Conservation (phyloP, 1,140 invertebrate species). For the Micrasema longulum region DNA sequence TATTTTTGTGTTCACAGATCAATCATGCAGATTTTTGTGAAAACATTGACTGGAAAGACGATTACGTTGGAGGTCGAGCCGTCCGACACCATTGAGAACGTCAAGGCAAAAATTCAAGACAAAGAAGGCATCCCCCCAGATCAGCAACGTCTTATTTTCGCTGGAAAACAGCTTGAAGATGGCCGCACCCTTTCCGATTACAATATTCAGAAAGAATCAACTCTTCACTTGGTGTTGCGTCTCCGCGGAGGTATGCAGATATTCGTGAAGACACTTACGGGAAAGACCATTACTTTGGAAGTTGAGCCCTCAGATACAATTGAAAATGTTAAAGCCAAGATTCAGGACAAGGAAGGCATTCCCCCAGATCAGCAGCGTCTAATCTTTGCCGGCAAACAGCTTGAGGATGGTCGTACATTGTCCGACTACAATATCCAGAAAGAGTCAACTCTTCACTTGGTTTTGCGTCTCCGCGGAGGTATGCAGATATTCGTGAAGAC, state of each 20-base stretch:
- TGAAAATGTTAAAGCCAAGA: slow-evolving; percentile 84
- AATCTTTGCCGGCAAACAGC: slow-evolving; percentile 79
- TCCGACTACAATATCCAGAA: slow-evolving; percentile 79
- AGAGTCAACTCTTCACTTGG: slow-evolving; percentile 79
- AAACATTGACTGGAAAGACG: slow-evolving; percentile 77
- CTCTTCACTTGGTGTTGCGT: too few species aligned
- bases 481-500: slow-evolving; percentile 78
- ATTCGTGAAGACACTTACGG: slow-evolving; percentile 81
- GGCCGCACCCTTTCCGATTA: slow-evolving; percentile 92
- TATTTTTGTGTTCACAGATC: slow-evolving; percentile 19
- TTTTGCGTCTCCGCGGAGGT: slow-evolving; percentile 70
- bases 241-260: too few species aligned
- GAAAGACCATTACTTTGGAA: slow-evolving; percentile 85
- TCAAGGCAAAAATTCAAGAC: slow-evolving; percentile 82
- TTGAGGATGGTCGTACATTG: slow-evolving; percentile 76
- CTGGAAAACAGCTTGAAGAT: slow-evolving; percentile 96
- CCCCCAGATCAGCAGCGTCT: slow-evolving; percentile 78
- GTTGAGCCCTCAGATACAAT: slow-evolving; percentile 83
- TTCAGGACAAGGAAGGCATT: slow-evolving; percentile 80
- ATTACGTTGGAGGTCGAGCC: slow-evolving; percentile 78
- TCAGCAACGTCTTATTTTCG: too few species aligned
- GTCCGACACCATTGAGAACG: slow-evolving; percentile 80
- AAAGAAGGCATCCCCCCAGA: slow-evolving; percentile 92
- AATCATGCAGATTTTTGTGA: slow-evolving; percentile 85
- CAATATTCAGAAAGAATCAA: slow-evolving; percentile 96